Conservation (phyloP, 2,888 invertebrate genomes). For the Papilio gigon region DNA sequence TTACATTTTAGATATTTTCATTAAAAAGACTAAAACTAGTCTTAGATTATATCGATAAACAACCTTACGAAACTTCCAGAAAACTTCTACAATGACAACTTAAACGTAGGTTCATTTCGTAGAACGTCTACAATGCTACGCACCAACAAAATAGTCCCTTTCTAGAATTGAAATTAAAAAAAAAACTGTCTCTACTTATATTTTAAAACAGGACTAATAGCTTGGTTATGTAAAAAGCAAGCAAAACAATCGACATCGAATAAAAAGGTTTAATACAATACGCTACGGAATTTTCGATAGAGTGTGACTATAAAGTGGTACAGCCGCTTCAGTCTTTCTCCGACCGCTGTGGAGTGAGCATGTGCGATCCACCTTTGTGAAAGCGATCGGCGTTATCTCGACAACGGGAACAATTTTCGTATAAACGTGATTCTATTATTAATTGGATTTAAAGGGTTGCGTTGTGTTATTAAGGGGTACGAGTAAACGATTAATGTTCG, state of each 20-base stretch:
- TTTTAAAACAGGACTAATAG: not conserved
- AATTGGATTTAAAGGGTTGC: constrained; percentile 17
- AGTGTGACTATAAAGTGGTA: constrained; percentile 30
- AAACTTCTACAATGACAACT: not conserved
- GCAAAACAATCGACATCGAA: constrained; percentile 22
- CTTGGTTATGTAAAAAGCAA: not conserved
- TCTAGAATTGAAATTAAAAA: no score
- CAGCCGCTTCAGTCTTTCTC: constrained; percentile 37
- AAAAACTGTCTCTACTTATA: not conserved
- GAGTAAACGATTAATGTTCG: constrained; percentile 2
- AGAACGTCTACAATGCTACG: not conserved
- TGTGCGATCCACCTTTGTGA: constrained; percentile 1
- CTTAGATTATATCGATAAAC: no score
- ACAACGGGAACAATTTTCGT: constrained; percentile 25
- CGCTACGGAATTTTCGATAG: constrained; percentile 34
- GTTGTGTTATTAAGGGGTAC: constrained; percentile 10
- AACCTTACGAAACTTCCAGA: no score
- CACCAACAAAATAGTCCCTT: not conserved
- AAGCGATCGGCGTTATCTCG: constrained; percentile 21
- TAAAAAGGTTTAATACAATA: constrained; percentile 36
- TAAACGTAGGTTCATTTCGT: not conserved
- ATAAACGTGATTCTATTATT: constrained; percentile 35
- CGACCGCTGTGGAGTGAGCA: constrained; percentile 24
- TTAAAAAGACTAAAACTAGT: no score
- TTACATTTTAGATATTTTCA: no score